Conservation (phyloP, 2,888 invertebrate genomes). For the Thumatha senex region DNA sequence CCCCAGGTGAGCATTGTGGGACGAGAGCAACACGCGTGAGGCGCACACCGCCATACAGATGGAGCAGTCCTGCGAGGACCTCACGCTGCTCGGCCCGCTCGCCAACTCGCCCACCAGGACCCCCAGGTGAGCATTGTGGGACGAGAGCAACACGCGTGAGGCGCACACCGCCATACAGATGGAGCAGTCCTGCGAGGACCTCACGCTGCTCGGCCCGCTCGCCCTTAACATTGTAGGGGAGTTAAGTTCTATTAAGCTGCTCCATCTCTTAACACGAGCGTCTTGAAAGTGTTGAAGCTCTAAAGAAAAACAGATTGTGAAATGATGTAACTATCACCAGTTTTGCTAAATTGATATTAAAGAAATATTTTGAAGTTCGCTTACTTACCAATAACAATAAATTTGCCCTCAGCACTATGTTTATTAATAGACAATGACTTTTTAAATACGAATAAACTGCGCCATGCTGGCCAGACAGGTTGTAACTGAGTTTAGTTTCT, state of each 20-base stretch:
- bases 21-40: constrained; percentile 91
- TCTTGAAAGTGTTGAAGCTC: too few relatives aligned
- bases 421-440: too few relatives aligned
- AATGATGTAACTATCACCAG: too few relatives aligned
- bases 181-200: constrained; percentile 97
- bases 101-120: constrained; percentile 81
- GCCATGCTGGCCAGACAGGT: too few relatives aligned
- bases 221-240: constrained; percentile 32
- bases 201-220: constrained; percentile 82
- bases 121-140: constrained; percentile 87
- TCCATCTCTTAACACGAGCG: too few relatives aligned
- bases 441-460: too few relatives aligned
- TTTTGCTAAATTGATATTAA: too few relatives aligned
- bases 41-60: constrained; percentile 96
- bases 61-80: constrained; percentile 97
- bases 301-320: too few relatives aligned
- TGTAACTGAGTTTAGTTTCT: constrained; percentile 59
- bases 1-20: constrained; percentile 87
- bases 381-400: too few relatives aligned
- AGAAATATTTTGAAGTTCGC: too few relatives aligned
- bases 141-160: constrained; percentile 91
- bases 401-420: too few relatives aligned
- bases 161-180: constrained; percentile 96
- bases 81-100: constrained; percentile 82
- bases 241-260: too few relatives aligned